Evolutionary conservation across 2,797 vertebrate species (phyloP).

Genomic region (Mus caroli): DNA sequence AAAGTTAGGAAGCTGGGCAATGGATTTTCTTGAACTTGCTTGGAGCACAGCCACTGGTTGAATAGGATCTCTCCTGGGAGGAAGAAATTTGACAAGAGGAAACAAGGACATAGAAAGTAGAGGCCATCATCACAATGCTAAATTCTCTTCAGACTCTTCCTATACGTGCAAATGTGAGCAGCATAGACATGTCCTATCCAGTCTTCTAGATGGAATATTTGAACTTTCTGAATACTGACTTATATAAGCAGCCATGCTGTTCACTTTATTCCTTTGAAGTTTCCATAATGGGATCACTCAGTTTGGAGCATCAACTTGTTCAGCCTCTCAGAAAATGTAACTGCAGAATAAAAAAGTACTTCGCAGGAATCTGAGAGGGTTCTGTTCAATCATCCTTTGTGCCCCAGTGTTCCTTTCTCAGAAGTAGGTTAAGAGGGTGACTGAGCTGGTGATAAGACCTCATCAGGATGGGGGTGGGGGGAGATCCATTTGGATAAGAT

Average conservation of each 20-base stretch:
- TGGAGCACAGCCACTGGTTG: not conserved
- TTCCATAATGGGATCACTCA: conserved; percentile 56
- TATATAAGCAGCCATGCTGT: not conserved
- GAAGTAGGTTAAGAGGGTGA: not conserved
- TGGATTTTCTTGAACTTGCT: not conserved
- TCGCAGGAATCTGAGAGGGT: not conserved
- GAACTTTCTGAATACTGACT: conserved; percentile 59
- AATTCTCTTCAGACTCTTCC: not conserved
- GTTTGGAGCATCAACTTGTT: conserved; percentile 41
- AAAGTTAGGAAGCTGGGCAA: not conserved
- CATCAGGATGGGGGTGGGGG: not conserved
- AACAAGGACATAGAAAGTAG: not conserved
- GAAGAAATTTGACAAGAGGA: not conserved
- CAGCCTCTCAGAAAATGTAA: not conserved
- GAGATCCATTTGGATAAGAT: not conserved
- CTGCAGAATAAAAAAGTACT: conserved; percentile 29
- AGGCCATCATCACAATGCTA: not conserved
- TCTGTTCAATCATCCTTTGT: not conserved
- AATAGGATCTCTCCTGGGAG: not conserved
- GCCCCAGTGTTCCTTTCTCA: not conserved
- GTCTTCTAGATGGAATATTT: conserved; percentile 50
- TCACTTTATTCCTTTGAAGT: conserved; percentile 59
- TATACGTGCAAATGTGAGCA: not conserved
- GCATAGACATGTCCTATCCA: not conserved
- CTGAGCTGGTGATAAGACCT: conserved; percentile 46